phyloP scores from a whole-genome alignment of 2,888 invertebrate genomes.

The Baccha elongata region DNA sequence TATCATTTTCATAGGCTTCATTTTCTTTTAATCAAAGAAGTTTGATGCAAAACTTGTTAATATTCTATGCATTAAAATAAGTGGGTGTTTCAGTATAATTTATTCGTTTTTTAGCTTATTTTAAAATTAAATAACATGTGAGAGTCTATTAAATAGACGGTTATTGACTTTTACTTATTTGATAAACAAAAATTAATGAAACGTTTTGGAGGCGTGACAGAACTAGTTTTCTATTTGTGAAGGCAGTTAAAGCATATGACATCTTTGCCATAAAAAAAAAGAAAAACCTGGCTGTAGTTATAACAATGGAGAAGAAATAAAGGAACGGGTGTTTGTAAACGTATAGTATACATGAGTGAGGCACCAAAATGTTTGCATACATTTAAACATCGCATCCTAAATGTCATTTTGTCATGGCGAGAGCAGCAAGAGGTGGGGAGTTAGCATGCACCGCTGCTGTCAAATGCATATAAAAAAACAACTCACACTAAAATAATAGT shows the following conservation, averaged over 20 bases:
- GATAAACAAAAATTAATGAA: slow-evolving; percentile 8
- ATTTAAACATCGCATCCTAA: too few relatives aligned
- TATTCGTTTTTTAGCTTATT: slow-evolving; percentile 22
- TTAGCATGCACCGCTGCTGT: too few relatives aligned
- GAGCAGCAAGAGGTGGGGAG: too few relatives aligned
- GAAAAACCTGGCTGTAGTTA: too few relatives aligned
- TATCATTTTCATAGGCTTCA: too few relatives aligned
- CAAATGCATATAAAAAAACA: too few relatives aligned
- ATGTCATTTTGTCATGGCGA: too few relatives aligned
- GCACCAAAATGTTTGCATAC: too few relatives aligned
- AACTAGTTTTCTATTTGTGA: slow-evolving; percentile 50
- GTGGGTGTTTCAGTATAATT: slow-evolving; percentile 42
- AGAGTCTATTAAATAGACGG: slow-evolving; percentile 31
- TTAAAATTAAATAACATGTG: slow-evolving; percentile 26
- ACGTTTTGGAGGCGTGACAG: slow-evolving; percentile 61
- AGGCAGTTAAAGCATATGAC: slow-evolving; percentile 36
- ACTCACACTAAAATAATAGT: too few relatives aligned
- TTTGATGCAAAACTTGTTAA: not conserved
- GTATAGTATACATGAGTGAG: too few relatives aligned
- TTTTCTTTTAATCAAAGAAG: not conserved
- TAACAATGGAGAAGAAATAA: too few relatives aligned
- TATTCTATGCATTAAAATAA: not conserved
- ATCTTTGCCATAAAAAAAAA: slow-evolving; percentile 44
- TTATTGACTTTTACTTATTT: slow-evolving; percentile 55
- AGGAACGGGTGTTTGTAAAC: too few relatives aligned